Evolutionary conservation across 1,140 invertebrate genomes (phyloP).

Genomic region (Drosophila sp.): DNA sequence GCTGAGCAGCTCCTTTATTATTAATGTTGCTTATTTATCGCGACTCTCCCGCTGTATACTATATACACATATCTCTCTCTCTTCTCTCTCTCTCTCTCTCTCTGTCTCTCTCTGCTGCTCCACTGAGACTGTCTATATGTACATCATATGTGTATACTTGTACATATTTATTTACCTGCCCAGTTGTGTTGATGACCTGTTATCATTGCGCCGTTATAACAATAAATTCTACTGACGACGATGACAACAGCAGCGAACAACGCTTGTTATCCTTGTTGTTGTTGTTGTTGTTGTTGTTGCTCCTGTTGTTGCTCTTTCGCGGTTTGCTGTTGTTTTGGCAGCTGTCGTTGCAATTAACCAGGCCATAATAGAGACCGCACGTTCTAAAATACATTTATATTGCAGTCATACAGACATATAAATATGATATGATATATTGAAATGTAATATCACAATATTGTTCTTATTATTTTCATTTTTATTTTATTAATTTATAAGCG

Average conservation of each 20-base stretch:
- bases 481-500: no score
- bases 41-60: constrained; percentile 20
- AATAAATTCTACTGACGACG: constrained; percentile 73
- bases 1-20: constrained; percentile 62
- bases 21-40: constrained; percentile 76
- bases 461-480: no score
- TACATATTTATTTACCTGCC: constrained; percentile 76
- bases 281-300: constrained; percentile 44
- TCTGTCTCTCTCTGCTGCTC: neutral
- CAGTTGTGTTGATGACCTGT: constrained; percentile 81
- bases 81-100: neutral
- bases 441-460: neutral
- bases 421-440: neutral
- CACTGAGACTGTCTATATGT: neutral
- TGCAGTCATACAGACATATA: constrained; percentile 1
- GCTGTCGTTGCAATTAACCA: constrained; percentile 80
- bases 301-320: constrained; percentile 73
- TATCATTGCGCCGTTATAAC: constrained; percentile 81
- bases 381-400: constrained; percentile 75
- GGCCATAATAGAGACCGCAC: constrained; percentile 72
- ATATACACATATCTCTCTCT: no score
- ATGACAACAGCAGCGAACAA: constrained; percentile 47
- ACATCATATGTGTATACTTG: neutral
- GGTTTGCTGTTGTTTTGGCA: constrained; percentile 78
- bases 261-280: constrained; percentile 42